These are phyloP conservation scores for Papilio protenor DNA, from an alignment of 2,888 invertebrate genomes.

Conservation along the genomic window DNA sequence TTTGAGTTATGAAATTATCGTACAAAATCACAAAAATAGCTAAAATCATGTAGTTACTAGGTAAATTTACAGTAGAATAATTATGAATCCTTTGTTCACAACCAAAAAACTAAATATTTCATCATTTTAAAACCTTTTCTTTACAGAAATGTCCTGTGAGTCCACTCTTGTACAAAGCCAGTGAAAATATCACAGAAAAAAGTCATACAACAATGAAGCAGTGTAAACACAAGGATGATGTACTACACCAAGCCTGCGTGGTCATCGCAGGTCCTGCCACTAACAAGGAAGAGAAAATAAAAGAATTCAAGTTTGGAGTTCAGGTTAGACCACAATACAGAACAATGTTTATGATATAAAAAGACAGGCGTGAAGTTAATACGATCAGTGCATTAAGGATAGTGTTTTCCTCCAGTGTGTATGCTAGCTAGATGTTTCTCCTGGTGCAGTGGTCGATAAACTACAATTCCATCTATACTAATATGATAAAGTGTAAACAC, in stretches of 20 bases:
- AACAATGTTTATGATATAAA: neutral
- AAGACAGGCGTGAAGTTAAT: neutral
- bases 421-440: too few species aligned
- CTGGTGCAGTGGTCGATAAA: too few species aligned
- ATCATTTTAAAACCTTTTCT: neutral
- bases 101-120: neutral
- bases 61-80: too few species aligned
- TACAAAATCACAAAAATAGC: neutral
- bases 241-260: conserved; percentile 56
- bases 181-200: conserved; percentile 55
- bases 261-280: conserved; percentile 69
- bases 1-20: neutral
- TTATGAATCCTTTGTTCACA: too few species aligned
- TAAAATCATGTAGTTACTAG: neutral
- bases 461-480: too few species aligned
- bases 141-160: conserved; percentile 64
- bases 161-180: conserved; percentile 64
- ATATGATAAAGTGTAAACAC: too few species aligned
- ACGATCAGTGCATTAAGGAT: too few species aligned
- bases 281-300: conserved; percentile 54
- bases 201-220: conserved; percentile 53
- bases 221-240: conserved; percentile 52
- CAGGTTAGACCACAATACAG: conserved; percentile 47
- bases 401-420: too few species aligned
- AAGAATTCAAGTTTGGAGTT: conserved; percentile 56